Evolutionary conservation across 2,888 invertebrate genomes (phyloP).

Genomic region (Andrena fulva): DNA sequence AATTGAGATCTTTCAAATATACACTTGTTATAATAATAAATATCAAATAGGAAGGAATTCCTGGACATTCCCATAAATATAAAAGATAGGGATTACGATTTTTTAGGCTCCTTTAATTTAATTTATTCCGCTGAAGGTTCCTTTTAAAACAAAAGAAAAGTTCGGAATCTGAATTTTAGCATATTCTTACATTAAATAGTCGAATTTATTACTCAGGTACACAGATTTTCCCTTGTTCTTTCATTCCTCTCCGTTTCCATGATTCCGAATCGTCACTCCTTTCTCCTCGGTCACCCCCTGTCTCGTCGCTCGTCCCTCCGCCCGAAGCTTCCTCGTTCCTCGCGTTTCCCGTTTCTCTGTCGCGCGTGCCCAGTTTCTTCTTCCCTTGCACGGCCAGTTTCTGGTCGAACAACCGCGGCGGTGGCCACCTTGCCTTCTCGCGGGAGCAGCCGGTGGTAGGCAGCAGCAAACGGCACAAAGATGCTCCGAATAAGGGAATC

Average conservation of each 20-base stretch:
- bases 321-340: neutral
- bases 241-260: neutral
- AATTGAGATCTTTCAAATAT: too few relatives aligned
- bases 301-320: conserved; percentile 3
- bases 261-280: neutral
- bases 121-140: neutral
- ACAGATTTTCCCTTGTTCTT: neutral
- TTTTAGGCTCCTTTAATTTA: neutral
- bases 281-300: neutral
- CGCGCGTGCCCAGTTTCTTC: conserved; percentile 29
- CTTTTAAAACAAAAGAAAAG: too few relatives aligned
- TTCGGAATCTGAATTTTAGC: too few relatives aligned
- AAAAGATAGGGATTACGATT: too few relatives aligned
- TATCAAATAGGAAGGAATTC: too few relatives aligned
- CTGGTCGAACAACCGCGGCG: conserved; percentile 21
- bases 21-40: too few relatives aligned
- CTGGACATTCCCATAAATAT: too few relatives aligned
- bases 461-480: conserved; percentile 60
- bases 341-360: conserved; percentile 10
- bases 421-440: conserved; percentile 55
- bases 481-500: conserved; percentile 82
- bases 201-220: too few relatives aligned
- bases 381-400: conserved; percentile 19
- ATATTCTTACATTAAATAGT: too few relatives aligned
- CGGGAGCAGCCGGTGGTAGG: conserved; percentile 45